These are phyloP conservation scores for Acleris holmiana DNA, from an alignment of 2,888 invertebrate genomes.

Conservation along the genomic window DNA sequence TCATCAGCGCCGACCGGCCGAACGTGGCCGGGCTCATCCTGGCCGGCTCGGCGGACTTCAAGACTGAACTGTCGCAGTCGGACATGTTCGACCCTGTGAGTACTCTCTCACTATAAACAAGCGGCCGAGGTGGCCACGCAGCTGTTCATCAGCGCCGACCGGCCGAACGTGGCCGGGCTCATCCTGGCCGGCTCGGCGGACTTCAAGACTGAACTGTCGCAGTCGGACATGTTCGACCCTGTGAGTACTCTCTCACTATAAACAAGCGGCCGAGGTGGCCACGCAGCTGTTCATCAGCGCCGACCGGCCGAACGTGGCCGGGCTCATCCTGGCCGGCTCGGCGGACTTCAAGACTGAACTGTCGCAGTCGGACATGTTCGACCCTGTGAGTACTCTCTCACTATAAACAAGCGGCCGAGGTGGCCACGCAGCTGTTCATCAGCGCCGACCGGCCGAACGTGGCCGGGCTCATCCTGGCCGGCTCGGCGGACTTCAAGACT, in stretches of 20 bases:
- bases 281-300: slow-evolving; percentile 98
- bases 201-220: slow-evolving; percentile 99
- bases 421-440: too few species aligned
- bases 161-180: slow-evolving; percentile 98
- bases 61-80: slow-evolving; percentile 99
- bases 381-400: slow-evolving; percentile 91
- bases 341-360: slow-evolving; percentile 99
- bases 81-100: slow-evolving; percentile 99
- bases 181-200: slow-evolving; percentile 99
- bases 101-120: slow-evolving; percentile 45
- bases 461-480: too few species aligned
- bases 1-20: slow-evolving; percentile 98
- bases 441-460: too few species aligned
- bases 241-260: slow-evolving; percentile 84
- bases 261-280: slow-evolving; percentile 89
- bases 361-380: slow-evolving; percentile 99
- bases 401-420: too few species aligned
- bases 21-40: slow-evolving; percentile 98
- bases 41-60: slow-evolving; percentile 99
- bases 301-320: slow-evolving; percentile 98
- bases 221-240: slow-evolving; percentile 99
- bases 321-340: slow-evolving; percentile 98
- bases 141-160: slow-evolving; percentile 98
- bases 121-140: slow-evolving; percentile 94
- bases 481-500: too few species aligned